Evolutionary conservation across 2,113 vertebrate genomes (phyloP), one percentile per base, ranked within the genome.

Genomic region (Crotalus tigris): DNA sequence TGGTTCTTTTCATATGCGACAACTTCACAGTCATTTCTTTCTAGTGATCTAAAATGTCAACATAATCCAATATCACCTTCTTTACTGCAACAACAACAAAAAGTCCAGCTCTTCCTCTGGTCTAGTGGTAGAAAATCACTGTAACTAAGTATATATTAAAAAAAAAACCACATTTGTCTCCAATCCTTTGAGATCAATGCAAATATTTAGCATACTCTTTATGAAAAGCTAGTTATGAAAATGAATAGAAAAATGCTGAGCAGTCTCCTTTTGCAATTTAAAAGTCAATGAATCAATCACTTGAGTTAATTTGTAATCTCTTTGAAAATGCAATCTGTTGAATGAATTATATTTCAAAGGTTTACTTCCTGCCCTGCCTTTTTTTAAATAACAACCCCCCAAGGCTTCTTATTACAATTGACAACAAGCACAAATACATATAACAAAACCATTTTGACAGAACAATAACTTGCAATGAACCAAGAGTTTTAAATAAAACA

Each of bases 141-240:
- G 4, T 2, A 54, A n/a, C 46, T 87, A 15, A 91, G 4, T 17
- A 91, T 49, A 49, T 49, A 49, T 49, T 17, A 21, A 88, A 1
- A 59, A 93, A 95, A 46, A 46, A 46, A 5, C 81, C 26, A 7
- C 23, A 69, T 8, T 81, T 81, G 49, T 33, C 6, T 1, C 89
- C 88, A 6, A 87, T 92, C 64, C 91, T 55, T 24, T 92, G 59
- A 87, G 29, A 75, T 92, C 87, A 96, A 81, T 85, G 39, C 57
- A 88, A 90, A 85, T 90, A 93, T 61, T 64, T 85, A 92, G 44
- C 88, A 93, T 90, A 85, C 44, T 94, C 58, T 95, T 85, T 92
- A 19, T 93, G 24, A 96, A 93, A 91, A 93, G 23, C 61, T 85
- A 64, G 90, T 89, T 87, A 21, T 88, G 88, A 57, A 81, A 90